phyloP scores from a whole-genome alignment of 2,113 vertebrate genomes.

The Grammomys dolichurus region DNA sequence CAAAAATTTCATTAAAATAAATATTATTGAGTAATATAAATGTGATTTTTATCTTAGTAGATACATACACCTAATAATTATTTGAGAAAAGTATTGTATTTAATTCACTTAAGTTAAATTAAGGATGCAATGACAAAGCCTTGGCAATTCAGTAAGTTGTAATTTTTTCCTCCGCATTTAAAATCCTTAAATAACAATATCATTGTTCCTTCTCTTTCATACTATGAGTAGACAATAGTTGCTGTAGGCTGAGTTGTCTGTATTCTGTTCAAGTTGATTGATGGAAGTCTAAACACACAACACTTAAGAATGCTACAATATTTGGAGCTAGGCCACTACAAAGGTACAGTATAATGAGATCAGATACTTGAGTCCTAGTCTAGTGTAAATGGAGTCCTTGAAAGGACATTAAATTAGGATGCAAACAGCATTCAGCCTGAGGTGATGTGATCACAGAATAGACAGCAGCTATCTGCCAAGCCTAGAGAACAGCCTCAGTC shows the following conservation, averaged over 20 bases:
- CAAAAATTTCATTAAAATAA: not conserved
- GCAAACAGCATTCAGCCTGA: not conserved
- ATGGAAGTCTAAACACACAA: not conserved
- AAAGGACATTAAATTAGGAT: not conserved
- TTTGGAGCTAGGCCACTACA: not conserved
- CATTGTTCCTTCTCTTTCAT: not conserved
- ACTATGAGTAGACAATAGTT: not conserved
- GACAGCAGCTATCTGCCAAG: not conserved
- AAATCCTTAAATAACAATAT: not conserved
- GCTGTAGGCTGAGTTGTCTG: not conserved
- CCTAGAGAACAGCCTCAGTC: not conserved
- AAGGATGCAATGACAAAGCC: slow-evolving; percentile 12
- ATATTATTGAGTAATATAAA: not conserved
- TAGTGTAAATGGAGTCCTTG: not conserved
- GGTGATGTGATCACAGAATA: not conserved
- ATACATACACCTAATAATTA: not conserved
- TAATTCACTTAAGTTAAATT: slow-evolving; percentile 9
- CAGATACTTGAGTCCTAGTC: rapidly evolving
- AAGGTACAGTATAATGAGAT: not conserved
- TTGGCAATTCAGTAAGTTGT: not conserved
- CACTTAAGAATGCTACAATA: not conserved
- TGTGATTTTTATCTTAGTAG: slow-evolving; percentile 42
- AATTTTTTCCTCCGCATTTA: not conserved
- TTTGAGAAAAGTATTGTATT: slow-evolving; percentile 8
- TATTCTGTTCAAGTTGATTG: not conserved